Evolutionary conservation across 2,888 invertebrate species (phyloP).

Genomic region (Syrista parreyssii): DNA sequence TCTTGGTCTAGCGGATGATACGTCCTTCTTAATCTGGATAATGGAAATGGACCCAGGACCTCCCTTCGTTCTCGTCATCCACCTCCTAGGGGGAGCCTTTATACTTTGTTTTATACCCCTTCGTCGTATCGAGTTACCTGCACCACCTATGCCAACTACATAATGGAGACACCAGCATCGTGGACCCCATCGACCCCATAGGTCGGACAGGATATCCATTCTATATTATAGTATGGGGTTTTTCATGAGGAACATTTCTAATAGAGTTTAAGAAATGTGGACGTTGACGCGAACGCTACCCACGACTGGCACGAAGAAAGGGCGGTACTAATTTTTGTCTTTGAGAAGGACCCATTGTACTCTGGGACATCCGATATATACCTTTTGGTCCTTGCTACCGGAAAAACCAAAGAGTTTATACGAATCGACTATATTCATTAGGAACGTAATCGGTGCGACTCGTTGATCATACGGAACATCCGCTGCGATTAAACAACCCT

Average conservation of each 20-base stretch:
- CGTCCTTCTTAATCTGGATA: neutral
- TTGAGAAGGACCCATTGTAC: slow-evolving; percentile 38
- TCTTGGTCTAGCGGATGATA: neutral
- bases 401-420: neutral
- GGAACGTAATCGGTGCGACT: neutral
- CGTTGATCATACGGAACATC: neutral
- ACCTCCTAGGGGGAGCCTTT: neutral
- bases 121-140: slow-evolving; percentile 49
- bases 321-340: slow-evolving; percentile 58
- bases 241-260: neutral
- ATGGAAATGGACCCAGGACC: neutral
- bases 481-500: neutral
- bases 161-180: slow-evolving; percentile 32
- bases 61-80: neutral
- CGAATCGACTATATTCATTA: neutral
- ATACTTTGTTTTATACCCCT: slow-evolving; percentile 31
- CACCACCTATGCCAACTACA: slow-evolving; percentile 42
- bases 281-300: slow-evolving; percentile 5
- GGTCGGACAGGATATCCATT: slow-evolving; percentile 58
- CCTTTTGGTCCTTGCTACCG: slow-evolving; percentile 16
- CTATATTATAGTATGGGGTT: slow-evolving; percentile 37
- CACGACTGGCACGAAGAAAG: slow-evolving; percentile 52
- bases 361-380: slow-evolving; percentile 49
- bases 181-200: slow-evolving; percentile 26
- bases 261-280: neutral